Evolutionary conservation across 92 coral and sea anemone genomes (phyloP).

Genomic region (Siderastrea siderea): DNA sequence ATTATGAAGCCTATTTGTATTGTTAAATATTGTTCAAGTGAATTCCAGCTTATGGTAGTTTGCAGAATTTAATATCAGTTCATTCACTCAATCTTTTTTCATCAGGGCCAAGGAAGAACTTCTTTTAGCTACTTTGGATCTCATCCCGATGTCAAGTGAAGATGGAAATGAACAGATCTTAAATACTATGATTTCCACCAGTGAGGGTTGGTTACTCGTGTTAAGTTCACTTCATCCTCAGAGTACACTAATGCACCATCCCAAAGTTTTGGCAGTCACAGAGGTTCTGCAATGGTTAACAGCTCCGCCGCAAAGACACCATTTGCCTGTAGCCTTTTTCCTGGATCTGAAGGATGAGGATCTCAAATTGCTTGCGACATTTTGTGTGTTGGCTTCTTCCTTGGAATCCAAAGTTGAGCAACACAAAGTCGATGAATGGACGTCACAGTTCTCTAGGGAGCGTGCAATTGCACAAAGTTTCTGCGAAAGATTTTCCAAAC

Average conservation of each 20-base stretch:
- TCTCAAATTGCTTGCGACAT: not conserved
- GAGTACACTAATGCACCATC: not conserved
- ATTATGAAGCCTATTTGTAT: no score
- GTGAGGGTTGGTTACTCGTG: slow-evolving; percentile 5
- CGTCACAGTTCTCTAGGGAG: not conserved
- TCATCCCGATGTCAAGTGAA: not conserved
- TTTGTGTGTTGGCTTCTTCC: slow-evolving; percentile 11
- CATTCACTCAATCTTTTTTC: not conserved
- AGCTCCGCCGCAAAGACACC: not conserved
- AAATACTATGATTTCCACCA: not conserved
- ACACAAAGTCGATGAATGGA: slow-evolving; percentile 19
- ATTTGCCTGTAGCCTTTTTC: slow-evolving; percentile 8
- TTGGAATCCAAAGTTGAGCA: not conserved
- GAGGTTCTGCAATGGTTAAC: not conserved
- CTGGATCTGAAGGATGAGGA: not conserved
- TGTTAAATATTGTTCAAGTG: no score
- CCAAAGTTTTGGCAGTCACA: not conserved
- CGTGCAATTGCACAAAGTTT: slow-evolving; percentile 2
- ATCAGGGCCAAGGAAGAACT: slow-evolving; percentile 37
- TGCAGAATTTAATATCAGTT: no score
- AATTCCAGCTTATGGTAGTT: no score
- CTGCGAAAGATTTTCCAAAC: slow-evolving; percentile 3
- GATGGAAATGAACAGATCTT: not conserved
- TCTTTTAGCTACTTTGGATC: not conserved
- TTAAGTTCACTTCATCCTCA: slow-evolving; percentile 28